These are phyloP conservation scores for Heliconius ismenius DNA, from an alignment of 2,888 invertebrate genomes.

Conservation along the genomic window DNA sequence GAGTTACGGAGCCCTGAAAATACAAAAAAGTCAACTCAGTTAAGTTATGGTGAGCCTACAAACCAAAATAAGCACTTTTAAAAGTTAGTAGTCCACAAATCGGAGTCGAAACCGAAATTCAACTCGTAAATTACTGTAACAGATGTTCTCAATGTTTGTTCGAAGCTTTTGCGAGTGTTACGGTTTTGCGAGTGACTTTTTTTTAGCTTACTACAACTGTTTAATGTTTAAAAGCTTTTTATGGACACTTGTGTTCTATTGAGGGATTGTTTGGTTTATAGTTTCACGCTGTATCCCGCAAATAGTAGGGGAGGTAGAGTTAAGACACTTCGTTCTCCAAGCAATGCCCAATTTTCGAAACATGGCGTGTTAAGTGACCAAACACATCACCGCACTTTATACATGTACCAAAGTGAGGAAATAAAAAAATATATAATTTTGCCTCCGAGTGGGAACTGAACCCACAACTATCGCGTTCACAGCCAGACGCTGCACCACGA, in stretches of 20 bases:
- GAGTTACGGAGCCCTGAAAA: too few species aligned
- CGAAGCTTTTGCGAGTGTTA: constrained; percentile 47
- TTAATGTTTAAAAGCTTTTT: constrained; percentile 13
- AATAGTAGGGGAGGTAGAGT: neutral
- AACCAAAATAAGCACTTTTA: constrained; percentile 31
- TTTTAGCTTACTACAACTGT: constrained; percentile 20
- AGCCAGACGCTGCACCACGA: neutral
- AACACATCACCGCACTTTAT: neutral
- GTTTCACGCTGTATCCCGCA: neutral
- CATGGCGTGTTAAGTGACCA: neutral
- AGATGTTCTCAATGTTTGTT: constrained; percentile 61
- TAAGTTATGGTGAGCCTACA: constrained; percentile 17
- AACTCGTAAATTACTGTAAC: constrained; percentile 57
- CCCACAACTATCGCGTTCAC: neutral
- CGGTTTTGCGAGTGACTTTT: constrained; percentile 36
- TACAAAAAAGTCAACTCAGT: neutral
- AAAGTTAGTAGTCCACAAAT: constrained; percentile 42
- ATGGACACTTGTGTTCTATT: constrained; percentile 9
- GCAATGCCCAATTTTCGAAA: neutral
- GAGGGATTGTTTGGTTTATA: neutral
- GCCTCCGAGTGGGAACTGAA: neutral
- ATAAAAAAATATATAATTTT: too few species aligned
- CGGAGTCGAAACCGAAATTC: constrained; percentile 47
- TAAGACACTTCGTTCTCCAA: neutral
- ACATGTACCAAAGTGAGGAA: too few species aligned